These are phyloP conservation scores for Meiosimyza decipiens DNA, from an alignment of 2,888 invertebrate genomes.

Conservation along the genomic window DNA sequence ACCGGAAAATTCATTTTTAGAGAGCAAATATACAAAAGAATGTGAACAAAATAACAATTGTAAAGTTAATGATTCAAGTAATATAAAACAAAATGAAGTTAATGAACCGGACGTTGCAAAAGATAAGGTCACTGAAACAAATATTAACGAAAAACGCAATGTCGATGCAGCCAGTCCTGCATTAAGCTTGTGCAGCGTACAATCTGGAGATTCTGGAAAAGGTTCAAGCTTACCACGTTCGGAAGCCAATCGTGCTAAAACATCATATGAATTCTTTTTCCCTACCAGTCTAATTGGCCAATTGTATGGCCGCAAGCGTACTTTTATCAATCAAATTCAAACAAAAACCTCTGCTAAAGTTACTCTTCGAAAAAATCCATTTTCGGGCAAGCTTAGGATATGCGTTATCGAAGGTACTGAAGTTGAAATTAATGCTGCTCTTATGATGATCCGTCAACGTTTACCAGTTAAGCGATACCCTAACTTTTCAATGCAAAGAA, in stretches of 20 bases:
- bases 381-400: conserved; percentile 79
- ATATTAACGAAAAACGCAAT: conserved; percentile 55
- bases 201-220: conserved; percentile 66
- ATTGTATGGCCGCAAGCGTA: conserved; percentile 86
- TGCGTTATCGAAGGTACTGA: conserved; percentile 86
- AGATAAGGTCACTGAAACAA: conserved; percentile 25
- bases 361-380: conserved; percentile 78
- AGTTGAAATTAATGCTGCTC: conserved; percentile 81
- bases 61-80: conserved; percentile 36
- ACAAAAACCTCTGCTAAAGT: conserved; percentile 82
- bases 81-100: conserved; percentile 21
- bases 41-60: conserved; percentile 57
- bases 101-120: conserved; percentile 20
- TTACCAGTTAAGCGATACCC: conserved; percentile 87
- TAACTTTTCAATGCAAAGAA: conserved; percentile 75
- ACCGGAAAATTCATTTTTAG: conserved; percentile 64
- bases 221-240: conserved; percentile 65
- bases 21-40: conserved; percentile 61
- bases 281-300: conserved; percentile 83
- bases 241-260: conserved; percentile 58
- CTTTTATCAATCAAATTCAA: conserved; percentile 84
- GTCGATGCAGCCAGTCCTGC: conserved; percentile 72
- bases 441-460: conserved; percentile 85
- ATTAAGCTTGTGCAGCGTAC: conserved; percentile 68
- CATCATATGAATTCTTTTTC: conserved; percentile 74